phyloP scores from a whole-genome alignment of 2,113 vertebrate species.

The Scopus umbretta region DNA sequence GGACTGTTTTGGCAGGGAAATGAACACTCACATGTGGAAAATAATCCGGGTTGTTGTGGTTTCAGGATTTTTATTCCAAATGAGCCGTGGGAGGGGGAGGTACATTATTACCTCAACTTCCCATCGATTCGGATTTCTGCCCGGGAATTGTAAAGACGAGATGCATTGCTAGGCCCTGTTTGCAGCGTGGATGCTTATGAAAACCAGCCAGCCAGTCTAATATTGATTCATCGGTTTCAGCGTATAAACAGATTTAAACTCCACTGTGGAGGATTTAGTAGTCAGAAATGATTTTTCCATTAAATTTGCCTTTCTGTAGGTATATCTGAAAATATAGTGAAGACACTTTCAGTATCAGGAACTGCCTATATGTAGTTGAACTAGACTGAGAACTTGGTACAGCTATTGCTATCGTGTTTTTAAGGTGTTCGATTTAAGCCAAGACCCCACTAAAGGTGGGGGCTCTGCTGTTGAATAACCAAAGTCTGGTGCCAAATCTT shows the following conservation, averaged over 20 bases:
- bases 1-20: accelerated
- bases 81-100: neutral
- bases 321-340: neutral
- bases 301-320: neutral
- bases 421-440: neutral
- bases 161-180: neutral
- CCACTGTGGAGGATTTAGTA: neutral
- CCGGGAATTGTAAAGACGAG: neutral
- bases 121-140: neutral
- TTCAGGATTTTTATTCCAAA: neutral
- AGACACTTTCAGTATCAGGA: neutral
- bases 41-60: neutral
- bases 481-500: neutral
- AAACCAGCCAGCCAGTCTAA: neutral
- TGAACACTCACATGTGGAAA: accelerated
- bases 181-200: neutral
- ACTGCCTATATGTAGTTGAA: neutral
- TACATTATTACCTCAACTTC: neutral
- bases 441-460: neutral
- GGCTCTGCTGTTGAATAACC: slow-evolving; percentile 23
- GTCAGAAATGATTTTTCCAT: neutral
- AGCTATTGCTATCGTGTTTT: neutral
- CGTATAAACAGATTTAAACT: neutral
- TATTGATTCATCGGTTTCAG: neutral
- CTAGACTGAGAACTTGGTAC: neutral